Base-by-base conservation (phyloP, 2,888 invertebrate genomes). In the Saturnia pavonia region DNA sequence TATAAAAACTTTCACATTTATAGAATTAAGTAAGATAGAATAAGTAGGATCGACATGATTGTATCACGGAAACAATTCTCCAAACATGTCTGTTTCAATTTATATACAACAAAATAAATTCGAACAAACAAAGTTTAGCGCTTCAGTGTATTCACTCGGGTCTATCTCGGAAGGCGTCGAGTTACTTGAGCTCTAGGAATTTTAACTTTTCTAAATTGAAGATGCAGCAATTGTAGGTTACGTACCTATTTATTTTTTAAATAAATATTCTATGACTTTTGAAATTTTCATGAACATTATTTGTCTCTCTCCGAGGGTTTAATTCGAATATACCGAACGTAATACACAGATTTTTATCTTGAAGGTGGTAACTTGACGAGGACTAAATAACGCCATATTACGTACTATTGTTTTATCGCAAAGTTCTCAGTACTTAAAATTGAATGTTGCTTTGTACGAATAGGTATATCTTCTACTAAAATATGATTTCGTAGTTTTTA, bases 121-220 rank as follows among this genome's bases (percentile, higher is more conserved):
- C 27, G 60, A 16, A 63, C 27, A 63, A 63, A 63, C 34, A 25
- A 63, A 63, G 60, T 63, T 34, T 1, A 63, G 60, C 25, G 60
- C 14, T 27, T 60, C 60, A 51, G 60, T 63, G 60, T 63, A 12
- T 63, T 63, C 27, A 1, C 27, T 63, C 27, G 11, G 16, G 27
- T 34, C 14, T 27, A 63, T 27, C 60, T 63, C 60, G 27, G 14
- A 63, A 63, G 27, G 6, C 60, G 27, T 27, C 22, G 4, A 63
- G 0, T 16, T 63, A 27, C 16, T 27, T 4, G 22, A 54, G 12
- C 6, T 27, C 14, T 25, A 0, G 27, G 60, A 14, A 16, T 63
- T 63, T 14, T 25, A 27, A 27, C 60, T 63, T 67, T 4, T 67
- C 67, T 67, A 67, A 42, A 42, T 6, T 67, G 22, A 67, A 25